Evolutionary conservation across 2,888 invertebrate genomes (phyloP), one percentile per base, ranked within the genome.

Genomic region (Chalcosyrphus nemorum): DNA sequence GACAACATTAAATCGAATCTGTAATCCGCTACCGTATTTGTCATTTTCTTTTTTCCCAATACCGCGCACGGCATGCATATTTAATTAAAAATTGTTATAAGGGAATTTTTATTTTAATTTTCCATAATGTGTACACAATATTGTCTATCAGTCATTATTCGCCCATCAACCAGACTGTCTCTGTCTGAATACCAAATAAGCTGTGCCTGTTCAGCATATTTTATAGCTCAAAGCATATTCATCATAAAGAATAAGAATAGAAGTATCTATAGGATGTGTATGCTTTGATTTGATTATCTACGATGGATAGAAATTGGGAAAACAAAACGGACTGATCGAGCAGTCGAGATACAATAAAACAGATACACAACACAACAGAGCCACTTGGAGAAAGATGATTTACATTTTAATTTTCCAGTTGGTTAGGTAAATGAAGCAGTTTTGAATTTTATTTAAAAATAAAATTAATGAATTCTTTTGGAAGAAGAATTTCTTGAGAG

Each of bases 341-440:
- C n/a, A 57, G 24, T 4, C 7, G 13, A 38, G 13, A 17, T n/a
- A 9, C 38, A n/a, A 21, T n/a, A 38, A 35, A 32, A 35, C 15
- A 54, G 56, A 56, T 17, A 13, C 35, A 41, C 2, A 56, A 17
- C 11, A 50, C 11, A 50, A n/a, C 13, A 41, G 13, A n/a, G 19
- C 57, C 50, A 72, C 50, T 59, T 50, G n/a, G 21, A 61, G 50
- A 13, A 15, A 59, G 71, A 41, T 61, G 54, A 74, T 74, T 74
- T 47, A 45, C 56, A 65, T 74, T 65, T 65, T 32, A 72, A 72
- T 72, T 72, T 63, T 54, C 52, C 72, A 32, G 43, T 41, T 74
- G 54, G 56, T 65, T 74, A 43, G 65, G 13, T 65, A 35, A 65
- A 65, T 56, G 6, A 56, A 74, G 63, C 35, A 50, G 47, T 47